Conservation (phyloP, 2,888 invertebrate species). For the Zygothrica quintamaculata region DNA sequence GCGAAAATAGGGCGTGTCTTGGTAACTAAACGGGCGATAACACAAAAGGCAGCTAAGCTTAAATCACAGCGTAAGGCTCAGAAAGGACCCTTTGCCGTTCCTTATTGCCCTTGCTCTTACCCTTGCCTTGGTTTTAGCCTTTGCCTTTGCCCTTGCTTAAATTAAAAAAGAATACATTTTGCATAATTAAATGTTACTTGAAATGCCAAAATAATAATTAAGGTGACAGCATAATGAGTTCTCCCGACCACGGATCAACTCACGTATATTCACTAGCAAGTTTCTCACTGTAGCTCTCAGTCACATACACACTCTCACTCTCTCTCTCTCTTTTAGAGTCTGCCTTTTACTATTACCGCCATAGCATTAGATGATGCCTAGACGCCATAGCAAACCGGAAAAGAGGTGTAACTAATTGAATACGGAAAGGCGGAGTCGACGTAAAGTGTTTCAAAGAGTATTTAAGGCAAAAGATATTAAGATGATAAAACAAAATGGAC, state of each 20-base stretch:
- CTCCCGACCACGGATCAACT: neutral
- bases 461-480: too few species aligned
- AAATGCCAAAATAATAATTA: constrained; percentile 73
- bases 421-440: constrained; percentile 13
- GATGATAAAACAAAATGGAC: too few species aligned
- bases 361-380: too few species aligned
- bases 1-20: constrained; percentile 25
- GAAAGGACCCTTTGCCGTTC: constrained; percentile 17
- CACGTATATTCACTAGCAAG: too few species aligned
- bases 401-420: constrained; percentile 59
- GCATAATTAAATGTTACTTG: constrained; percentile 69
- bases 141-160: constrained; percentile 25
- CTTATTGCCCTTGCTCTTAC: too few species aligned
- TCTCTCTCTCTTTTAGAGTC: neutral
- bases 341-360: neutral
- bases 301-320: neutral
- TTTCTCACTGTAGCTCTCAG: too few species aligned
- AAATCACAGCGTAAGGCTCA: constrained; percentile 31
- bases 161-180: constrained; percentile 58
- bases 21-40: constrained; percentile 32
- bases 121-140: too few species aligned
- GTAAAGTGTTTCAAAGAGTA: neutral
- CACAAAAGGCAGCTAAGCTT: constrained; percentile 25
- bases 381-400: neutral
- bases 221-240: constrained; percentile 70